These are phyloP conservation scores for Ageneiosus marmoratus DNA, from an alignment of 2,113 vertebrate species.

Conservation along the genomic window DNA sequence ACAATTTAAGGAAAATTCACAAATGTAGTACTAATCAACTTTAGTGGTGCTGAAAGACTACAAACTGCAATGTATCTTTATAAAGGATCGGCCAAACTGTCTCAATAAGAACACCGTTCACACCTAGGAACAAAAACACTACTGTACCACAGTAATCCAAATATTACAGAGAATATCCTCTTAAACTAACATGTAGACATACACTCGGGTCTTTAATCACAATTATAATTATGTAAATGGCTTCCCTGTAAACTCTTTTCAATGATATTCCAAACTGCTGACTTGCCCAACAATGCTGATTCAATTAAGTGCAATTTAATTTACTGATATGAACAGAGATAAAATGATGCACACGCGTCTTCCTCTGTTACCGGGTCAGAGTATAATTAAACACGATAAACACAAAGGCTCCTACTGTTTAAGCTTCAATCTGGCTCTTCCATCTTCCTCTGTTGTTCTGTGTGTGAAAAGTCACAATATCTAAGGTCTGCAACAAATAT, in stretches of 20 bases:
- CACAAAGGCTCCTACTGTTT: background rate
- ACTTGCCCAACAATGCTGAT: background rate
- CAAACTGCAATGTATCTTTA: background rate
- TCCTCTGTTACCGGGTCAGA: background rate
- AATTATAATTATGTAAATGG: background rate
- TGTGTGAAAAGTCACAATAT: background rate
- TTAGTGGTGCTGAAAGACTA: background rate
- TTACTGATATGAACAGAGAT: background rate
- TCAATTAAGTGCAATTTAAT: background rate
- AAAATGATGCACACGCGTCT: background rate
- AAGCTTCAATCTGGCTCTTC: background rate
- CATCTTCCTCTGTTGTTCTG: background rate
- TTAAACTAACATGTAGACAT: background rate
- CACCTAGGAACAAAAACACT: conserved; percentile 25
- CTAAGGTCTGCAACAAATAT: background rate
- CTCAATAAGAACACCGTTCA: conserved; percentile 37
- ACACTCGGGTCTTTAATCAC: background rate
- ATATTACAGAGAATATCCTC: background rate
- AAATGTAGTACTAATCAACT: background rate
- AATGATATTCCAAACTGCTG: background rate
- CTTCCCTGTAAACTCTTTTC: background rate
- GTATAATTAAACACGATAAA: background rate
- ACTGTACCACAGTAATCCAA: background rate
- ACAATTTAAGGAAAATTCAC: background rate
- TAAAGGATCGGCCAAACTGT: conserved; percentile 34